Percentiles rank a stretch among this genome's conserved stretches.
Evolutionary conservation across 2,797 vertebrate species (phyloP).

Genomic region (Ctenopoma multispine): DNA sequence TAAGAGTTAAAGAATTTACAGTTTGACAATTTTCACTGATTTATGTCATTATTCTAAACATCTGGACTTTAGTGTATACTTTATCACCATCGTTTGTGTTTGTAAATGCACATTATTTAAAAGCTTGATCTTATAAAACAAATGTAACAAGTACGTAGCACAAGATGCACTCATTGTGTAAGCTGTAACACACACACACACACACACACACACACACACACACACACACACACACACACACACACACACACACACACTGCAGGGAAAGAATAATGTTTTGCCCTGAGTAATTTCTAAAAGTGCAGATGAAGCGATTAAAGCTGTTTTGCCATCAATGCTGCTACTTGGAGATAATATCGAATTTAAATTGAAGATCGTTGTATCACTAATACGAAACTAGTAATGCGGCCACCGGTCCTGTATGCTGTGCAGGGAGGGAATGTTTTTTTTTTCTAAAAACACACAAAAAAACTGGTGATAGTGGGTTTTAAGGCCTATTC

Average conservation of each 20-base stretch:
- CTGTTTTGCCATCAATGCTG: background rate
- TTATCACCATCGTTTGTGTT: background rate
- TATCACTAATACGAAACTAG: slow-evolving; percentile 3
- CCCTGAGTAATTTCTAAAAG: slow-evolving; percentile 16
- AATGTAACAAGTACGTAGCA: background rate
- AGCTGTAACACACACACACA: background rate
- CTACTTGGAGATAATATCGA: background rate
- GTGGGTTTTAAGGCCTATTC: slow-evolving; percentile 58
- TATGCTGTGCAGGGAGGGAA: background rate
- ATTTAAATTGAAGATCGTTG: background rate
- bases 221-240: too few species aligned
- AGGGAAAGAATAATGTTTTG: background rate
- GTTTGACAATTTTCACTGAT: background rate
- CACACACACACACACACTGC: background rate
- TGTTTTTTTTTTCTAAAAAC: background rate
- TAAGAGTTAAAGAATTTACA: too few species aligned
- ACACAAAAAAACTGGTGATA: slow-evolving; percentile 21
- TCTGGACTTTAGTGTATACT: too few species aligned
- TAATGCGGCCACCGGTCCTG: background rate
- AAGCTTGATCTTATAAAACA: background rate
- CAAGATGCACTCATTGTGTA: background rate
- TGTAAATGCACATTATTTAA: too few species aligned
- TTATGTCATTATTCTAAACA: too few species aligned
- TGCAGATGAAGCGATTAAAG: background rate
- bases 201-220: background rate